A percentile compares a stretch with the other conserved stretches of the same genome.
These are phyloP conservation scores for Colletes collaris DNA, from an alignment of 2,888 invertebrate species.

Conservation along the genomic window DNA sequence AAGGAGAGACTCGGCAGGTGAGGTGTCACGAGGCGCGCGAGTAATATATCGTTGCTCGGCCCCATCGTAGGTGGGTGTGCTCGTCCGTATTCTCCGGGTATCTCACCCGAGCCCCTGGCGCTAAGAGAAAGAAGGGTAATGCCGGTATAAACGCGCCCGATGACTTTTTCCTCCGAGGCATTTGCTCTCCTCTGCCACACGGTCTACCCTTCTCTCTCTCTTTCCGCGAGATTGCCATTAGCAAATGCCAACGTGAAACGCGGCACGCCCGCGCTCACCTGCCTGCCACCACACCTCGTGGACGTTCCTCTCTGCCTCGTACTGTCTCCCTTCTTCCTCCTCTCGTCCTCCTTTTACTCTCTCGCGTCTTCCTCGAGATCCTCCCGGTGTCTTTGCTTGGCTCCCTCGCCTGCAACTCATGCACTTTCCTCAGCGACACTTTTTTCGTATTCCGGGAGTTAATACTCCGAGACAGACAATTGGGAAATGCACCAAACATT, in stretches of 20 bases:
- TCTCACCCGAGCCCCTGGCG: conserved; percentile 77
- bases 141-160: conserved; percentile 69
- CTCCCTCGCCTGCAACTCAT: background rate
- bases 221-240: conserved; percentile 75
- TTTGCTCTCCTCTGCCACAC: conserved; percentile 6
- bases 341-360: conserved; percentile 13
- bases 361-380: background rate
- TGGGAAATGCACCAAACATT: no score
- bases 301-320: conserved; percentile 47
- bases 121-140: conserved; percentile 74
- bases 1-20: conserved; percentile 78
- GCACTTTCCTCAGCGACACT: no score
- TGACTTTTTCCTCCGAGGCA: conserved; percentile 32
- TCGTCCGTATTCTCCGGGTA: conserved; percentile 66
- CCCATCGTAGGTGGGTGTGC: conserved; percentile 77
- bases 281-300: conserved; percentile 72
- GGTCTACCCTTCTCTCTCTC: conserved; percentile 38
- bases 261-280: conserved; percentile 75
- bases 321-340: conserved; percentile 13
- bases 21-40: conserved; percentile 82
- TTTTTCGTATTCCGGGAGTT: no score
- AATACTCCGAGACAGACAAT: no score
- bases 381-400: conserved; percentile 7
- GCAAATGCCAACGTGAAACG: conserved; percentile 77
- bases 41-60: conserved; percentile 81